phyloP scores from a whole-genome alignment of 2,888 invertebrate genomes.

The Caenorhabditis panamensis region DNA sequence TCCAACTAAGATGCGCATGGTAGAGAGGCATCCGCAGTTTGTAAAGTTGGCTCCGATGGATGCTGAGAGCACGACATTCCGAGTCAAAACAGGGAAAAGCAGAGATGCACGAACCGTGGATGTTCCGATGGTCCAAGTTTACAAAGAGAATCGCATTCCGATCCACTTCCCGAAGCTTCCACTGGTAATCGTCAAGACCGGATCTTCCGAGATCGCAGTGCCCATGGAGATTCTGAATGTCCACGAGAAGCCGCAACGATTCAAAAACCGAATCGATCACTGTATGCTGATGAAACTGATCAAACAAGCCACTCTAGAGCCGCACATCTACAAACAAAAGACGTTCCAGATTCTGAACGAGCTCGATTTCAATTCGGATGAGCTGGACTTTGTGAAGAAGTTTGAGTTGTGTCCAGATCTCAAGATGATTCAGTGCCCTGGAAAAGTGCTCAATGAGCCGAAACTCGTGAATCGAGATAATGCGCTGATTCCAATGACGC shows the following conservation, averaged over 20 bases:
- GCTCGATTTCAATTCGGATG: constrained; percentile 31
- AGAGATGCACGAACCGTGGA: not conserved
- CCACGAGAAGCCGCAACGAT: constrained; percentile 51
- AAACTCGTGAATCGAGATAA: constrained; percentile 38
- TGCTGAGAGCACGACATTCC: not conserved
- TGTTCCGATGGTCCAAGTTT: constrained; percentile 12
- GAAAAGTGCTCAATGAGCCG: constrained; percentile 57
- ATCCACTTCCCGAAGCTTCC: constrained; percentile 59
- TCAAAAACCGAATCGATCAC: constrained; percentile 42
- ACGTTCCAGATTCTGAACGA: constrained; percentile 49
- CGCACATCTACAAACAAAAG: constrained; percentile 34
- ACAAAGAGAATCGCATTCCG: not conserved
- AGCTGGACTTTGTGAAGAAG: constrained; percentile 28
- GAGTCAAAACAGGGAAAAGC: not conserved
- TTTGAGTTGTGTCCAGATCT: constrained; percentile 32
- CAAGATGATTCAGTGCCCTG: constrained; percentile 44
- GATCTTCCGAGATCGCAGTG: constrained; percentile 18
- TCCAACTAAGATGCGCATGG: not conserved
- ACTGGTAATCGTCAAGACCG: constrained; percentile 45
- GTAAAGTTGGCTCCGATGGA: not conserved
- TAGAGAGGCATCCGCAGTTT: constrained; percentile 41
- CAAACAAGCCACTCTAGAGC: constrained; percentile 32
- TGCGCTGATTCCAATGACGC: constrained; percentile 32
- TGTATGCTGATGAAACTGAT: constrained; percentile 34
- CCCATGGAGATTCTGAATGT: constrained; percentile 54